Base-by-base conservation (phyloP, 2,797 vertebrate genomes). In the Enteromius anoplus region DNA sequence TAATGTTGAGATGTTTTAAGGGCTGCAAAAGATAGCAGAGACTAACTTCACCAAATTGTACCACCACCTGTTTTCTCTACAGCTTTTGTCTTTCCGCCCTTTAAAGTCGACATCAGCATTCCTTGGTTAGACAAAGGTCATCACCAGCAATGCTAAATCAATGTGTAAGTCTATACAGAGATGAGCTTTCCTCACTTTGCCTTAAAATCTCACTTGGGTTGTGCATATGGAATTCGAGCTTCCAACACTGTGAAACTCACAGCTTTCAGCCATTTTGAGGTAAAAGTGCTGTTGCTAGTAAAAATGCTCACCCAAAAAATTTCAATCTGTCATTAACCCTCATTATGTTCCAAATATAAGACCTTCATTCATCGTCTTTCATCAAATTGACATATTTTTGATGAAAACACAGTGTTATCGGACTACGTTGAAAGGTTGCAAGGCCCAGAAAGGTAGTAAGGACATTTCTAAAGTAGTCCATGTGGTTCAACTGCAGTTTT, bases 81-180 rank as follows among this genome's bases (percentile, higher is more conserved):
- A 14, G n/a, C 9, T 14, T 32, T 32, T 47, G 10, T 47, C 60
- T 11, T 47, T 62, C 37, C 1, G 6, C 14, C 40, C 0, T 78
- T 53, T 53, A n/a, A 68, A 19, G 49, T 70, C 23, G 6, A 70
- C 65, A 80, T 19, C 26, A 49, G 75, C 42, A 78, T 65, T 49
- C 23, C 40, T 19, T 37, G 51, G 6, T 78, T 64, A 47, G 29
- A 78, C 32, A 47, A 47, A 78, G 32, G 60, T n/a, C 58, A 65
- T 45, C 75, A 19, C 37, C 12, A 19, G 9, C 23, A 12, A 23
- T 45, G 26, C 42, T 45, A 77, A 62, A 77, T 45, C 3, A 2
- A 29, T 29, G n/a, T 76, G 51, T 34, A 37, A 2, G 32, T 15
- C 21, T 26, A 26, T 75, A 15, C 12, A 75, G 32, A 23, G 32